phyloP scores from a whole-genome alignment of 2,888 invertebrate species.

The Lacanobia wlatinum region DNA sequence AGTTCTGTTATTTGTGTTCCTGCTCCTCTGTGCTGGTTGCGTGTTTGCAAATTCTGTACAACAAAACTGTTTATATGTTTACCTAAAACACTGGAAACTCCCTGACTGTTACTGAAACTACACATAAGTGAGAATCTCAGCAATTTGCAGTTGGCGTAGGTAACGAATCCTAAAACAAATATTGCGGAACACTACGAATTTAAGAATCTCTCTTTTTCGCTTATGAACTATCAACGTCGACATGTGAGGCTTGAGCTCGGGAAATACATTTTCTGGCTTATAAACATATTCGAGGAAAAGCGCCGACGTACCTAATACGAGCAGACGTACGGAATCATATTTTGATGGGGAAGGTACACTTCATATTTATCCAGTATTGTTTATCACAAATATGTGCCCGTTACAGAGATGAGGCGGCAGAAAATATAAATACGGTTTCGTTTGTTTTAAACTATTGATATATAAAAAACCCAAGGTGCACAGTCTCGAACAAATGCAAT shows the following conservation, averaged over 20 bases:
- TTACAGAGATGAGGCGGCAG: slow-evolving; percentile 41
- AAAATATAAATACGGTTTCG: slow-evolving; percentile 9
- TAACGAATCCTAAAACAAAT: slow-evolving; percentile 55
- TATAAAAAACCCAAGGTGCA: too few species aligned
- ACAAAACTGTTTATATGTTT: slow-evolving; percentile 23
- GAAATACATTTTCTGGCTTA: slow-evolving; percentile 79
- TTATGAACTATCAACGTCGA: slow-evolving; percentile 73
- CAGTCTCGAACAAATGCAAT: too few species aligned
- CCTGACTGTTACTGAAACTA: slow-evolving; percentile 27
- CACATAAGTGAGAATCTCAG: slow-evolving; percentile 29
- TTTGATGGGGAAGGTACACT: slow-evolving; percentile 69
- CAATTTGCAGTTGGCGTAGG: slow-evolving; percentile 34
- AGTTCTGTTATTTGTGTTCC: slow-evolving; percentile 42
- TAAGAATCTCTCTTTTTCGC: slow-evolving; percentile 62
- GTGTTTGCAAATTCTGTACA: slow-evolving; percentile 22
- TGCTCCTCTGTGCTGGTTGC: slow-evolving; percentile 23
- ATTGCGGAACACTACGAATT: slow-evolving; percentile 48
- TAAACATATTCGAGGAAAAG: slow-evolving; percentile 76
- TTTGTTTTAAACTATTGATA: too few species aligned
- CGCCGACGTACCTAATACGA: slow-evolving; percentile 73
- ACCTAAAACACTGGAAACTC: slow-evolving; percentile 15
- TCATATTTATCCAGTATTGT: slow-evolving; percentile 58
- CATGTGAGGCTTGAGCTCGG: slow-evolving; percentile 71
- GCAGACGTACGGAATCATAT: slow-evolving; percentile 74
- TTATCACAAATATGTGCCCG: slow-evolving; percentile 53